A percentile compares a stretch with the other conserved stretches of the same genome.
These are phyloP conservation scores for Morphnarchus princeps DNA, from an alignment of 2,113 vertebrate genomes.

Conservation along the genomic window DNA sequence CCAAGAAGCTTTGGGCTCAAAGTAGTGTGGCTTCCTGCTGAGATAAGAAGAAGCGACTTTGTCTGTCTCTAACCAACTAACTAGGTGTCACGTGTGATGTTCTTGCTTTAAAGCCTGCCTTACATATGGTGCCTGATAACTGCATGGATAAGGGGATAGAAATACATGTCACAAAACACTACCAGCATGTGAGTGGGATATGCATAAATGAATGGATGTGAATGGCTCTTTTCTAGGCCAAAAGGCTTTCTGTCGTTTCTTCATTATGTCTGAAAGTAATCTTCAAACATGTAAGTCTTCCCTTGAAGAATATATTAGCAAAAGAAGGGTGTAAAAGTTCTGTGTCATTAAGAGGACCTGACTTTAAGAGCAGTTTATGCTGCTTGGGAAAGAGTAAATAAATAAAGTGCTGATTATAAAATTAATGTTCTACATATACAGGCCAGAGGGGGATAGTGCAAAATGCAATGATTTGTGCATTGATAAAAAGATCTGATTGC, in stretches of 20 bases:
- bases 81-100: constrained; percentile 45
- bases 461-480: neutral
- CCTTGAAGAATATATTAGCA: neutral
- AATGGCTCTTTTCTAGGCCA: constrained; percentile 44
- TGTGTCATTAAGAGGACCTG: neutral
- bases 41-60: constrained; percentile 51
- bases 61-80: constrained; percentile 54
- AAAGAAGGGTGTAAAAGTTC: neutral
- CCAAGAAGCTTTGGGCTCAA: constrained; percentile 56
- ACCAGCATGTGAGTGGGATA: constrained; percentile 26
- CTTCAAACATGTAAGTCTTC: neutral
- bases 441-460: neutral
- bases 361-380: neutral
- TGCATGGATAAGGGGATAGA: constrained; percentile 21
- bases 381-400: neutral
- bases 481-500: neutral
- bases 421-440: neutral
- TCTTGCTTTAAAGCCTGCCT: constrained; percentile 50
- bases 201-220: constrained; percentile 50
- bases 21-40: constrained; percentile 45
- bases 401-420: neutral
- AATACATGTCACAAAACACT: constrained; percentile 43
- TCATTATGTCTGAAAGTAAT: constrained; percentile 38
- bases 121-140: constrained; percentile 22
- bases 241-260: neutral